phyloP scores from a whole-genome alignment of 1,140 invertebrate species.

The Zaprionus ornatus region DNA sequence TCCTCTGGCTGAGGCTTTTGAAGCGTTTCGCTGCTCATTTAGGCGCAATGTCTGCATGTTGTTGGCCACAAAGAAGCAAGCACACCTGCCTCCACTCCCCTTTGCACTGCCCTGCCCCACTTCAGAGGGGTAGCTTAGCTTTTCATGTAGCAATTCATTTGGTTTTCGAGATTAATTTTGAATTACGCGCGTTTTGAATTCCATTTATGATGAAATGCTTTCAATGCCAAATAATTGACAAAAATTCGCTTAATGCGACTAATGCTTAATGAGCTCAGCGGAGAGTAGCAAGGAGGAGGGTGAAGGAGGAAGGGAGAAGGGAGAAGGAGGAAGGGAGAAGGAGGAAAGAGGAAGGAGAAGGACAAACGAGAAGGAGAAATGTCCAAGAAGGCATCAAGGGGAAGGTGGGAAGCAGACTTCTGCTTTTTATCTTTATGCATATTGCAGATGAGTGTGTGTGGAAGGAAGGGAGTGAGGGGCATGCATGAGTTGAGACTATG shows the following conservation, averaged over 20 bases:
- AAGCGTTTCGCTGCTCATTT: conserved; percentile 63
- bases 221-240: conserved; percentile 62
- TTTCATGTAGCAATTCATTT: conserved; percentile 58
- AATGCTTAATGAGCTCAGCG: conserved; percentile 65
- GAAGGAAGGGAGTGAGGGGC: too few relatives aligned
- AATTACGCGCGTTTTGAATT: conserved; percentile 75
- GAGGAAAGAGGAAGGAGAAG: background rate
- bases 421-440: conserved; percentile 37
- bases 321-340: background rate
- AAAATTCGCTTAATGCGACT: conserved; percentile 67
- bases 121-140: background rate
- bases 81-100: background rate
- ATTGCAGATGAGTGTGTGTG: background rate
- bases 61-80: conserved; percentile 34
- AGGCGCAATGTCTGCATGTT: conserved; percentile 64
- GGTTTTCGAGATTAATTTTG: conserved; percentile 72
- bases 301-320: background rate
- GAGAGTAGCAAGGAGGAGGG: background rate
- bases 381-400: background rate
- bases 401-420: conserved; percentile 1
- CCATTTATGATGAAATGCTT: conserved; percentile 61
- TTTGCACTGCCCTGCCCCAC: background rate
- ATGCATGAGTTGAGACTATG: background rate
- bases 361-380: background rate
- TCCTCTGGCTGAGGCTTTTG: conserved; percentile 29